These are phyloP conservation scores for Branchinecta sandiegonensis DNA, from an alignment of 2,888 invertebrate genomes.

Conservation along the genomic window DNA sequence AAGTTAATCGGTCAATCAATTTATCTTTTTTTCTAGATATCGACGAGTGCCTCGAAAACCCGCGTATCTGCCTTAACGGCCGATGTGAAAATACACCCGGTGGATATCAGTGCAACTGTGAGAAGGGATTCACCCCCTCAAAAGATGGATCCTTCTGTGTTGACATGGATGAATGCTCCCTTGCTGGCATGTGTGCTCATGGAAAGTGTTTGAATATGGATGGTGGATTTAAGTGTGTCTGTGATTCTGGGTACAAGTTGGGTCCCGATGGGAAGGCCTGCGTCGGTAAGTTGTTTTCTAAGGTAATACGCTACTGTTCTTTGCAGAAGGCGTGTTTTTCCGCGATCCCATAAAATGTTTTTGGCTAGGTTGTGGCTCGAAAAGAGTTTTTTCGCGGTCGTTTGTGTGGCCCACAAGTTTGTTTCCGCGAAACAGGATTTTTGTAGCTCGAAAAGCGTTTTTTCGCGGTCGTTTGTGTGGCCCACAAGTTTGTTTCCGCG, in stretches of 20 bases:
- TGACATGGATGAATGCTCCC: slow-evolving; percentile 46
- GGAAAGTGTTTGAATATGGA: slow-evolving; percentile 56
- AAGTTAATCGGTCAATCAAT: no score
- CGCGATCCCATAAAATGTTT: no score
- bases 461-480: no score
- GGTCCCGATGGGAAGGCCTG: slow-evolving; percentile 49
- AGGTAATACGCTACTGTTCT: no score
- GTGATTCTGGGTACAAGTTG: slow-evolving; percentile 49
- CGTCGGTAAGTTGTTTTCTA: slow-evolving; percentile 37
- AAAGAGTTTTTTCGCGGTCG: no score
- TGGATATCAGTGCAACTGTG: slow-evolving; percentile 62
- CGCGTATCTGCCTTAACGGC: slow-evolving; percentile 59
- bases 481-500: no score
- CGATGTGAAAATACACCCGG: slow-evolving; percentile 64
- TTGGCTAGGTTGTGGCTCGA: no score
- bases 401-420: no score
- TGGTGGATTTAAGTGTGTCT: slow-evolving; percentile 51
- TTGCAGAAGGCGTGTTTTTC: no score
- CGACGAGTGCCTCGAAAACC: slow-evolving; percentile 54
- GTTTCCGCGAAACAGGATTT: no score
- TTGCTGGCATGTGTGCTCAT: slow-evolving; percentile 44
- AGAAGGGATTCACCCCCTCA: slow-evolving; percentile 59
- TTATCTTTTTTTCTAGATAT: slow-evolving; percentile 37
- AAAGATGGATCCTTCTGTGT: slow-evolving; percentile 51
- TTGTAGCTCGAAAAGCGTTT: no score